Evolutionary conservation across 2,797 vertebrate species (phyloP).

Genomic region (Champsocephalus esox): DNA sequence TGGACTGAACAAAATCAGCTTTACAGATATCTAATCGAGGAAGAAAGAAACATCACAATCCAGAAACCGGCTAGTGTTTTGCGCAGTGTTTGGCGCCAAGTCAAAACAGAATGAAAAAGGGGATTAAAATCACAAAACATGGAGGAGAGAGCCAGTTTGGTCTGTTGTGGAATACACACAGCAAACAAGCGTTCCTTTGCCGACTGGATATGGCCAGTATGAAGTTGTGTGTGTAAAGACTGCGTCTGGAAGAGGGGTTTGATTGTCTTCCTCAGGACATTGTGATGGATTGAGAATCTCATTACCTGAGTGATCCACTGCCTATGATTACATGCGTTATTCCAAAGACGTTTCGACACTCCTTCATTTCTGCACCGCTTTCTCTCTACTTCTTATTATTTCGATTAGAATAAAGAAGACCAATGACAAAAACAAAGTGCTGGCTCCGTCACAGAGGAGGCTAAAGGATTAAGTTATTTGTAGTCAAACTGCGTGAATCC

Average conservation of each 20-base stretch:
- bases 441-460: slow-evolving; percentile 14
- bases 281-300: slow-evolving; percentile 70
- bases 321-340: slow-evolving; percentile 64
- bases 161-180: slow-evolving; percentile 59
- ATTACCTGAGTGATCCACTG: slow-evolving; percentile 69
- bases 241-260: slow-evolving; percentile 22
- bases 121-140: slow-evolving; percentile 62
- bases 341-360: slow-evolving; percentile 44
- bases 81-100: slow-evolving; percentile 29
- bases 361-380: slow-evolving; percentile 19
- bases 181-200: slow-evolving; percentile 42
- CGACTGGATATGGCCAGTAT: slow-evolving; percentile 29
- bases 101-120: slow-evolving; percentile 62
- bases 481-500: no score
- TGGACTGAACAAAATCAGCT: slow-evolving; percentile 35
- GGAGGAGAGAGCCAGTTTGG: slow-evolving; percentile 56
- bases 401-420: not conserved
- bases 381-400: not conserved
- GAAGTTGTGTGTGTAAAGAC: slow-evolving; percentile 19
- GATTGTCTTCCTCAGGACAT: slow-evolving; percentile 63
- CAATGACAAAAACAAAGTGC: slow-evolving; percentile 51
- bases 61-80: slow-evolving; percentile 39
- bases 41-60: slow-evolving; percentile 29
- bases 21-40: slow-evolving; percentile 28
- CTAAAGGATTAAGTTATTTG: slow-evolving; percentile 29